Evolutionary conservation across 2,113 vertebrate species (phyloP).

Genomic region (Emberiza fucata): DNA sequence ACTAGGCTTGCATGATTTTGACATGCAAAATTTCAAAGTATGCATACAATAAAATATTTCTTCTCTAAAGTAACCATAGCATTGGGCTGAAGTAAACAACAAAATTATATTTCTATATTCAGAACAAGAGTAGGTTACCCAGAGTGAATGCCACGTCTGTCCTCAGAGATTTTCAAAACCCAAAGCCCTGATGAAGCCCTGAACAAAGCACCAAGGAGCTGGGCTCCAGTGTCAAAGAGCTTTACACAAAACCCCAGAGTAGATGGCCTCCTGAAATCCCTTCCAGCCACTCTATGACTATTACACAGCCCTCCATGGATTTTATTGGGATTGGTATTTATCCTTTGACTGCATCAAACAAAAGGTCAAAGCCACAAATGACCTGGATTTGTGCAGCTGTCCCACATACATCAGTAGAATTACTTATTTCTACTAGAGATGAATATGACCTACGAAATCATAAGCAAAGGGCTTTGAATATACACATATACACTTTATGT

Average conservation of each 20-base stretch:
- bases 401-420: neutral
- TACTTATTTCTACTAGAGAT: neutral
- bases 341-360: neutral
- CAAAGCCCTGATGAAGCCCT: neutral
- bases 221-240: neutral
- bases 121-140: neutral
- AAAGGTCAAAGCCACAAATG: neutral
- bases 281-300: neutral
- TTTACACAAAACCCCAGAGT: neutral
- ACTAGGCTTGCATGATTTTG: neutral
- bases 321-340: neutral
- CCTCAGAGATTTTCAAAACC: neutral
- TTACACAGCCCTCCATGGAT: neutral
- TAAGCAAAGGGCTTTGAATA: neutral
- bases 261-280: neutral
- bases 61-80: neutral
- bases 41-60: neutral
- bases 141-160: neutral
- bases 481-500: neutral
- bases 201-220: neutral
- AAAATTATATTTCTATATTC: neutral
- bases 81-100: neutral
- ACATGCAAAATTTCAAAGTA: neutral
- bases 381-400: neutral
- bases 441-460: neutral